Evolutionary conservation across 2,113 vertebrate genomes (phyloP).

Genomic region (Coturnix japonica): DNA sequence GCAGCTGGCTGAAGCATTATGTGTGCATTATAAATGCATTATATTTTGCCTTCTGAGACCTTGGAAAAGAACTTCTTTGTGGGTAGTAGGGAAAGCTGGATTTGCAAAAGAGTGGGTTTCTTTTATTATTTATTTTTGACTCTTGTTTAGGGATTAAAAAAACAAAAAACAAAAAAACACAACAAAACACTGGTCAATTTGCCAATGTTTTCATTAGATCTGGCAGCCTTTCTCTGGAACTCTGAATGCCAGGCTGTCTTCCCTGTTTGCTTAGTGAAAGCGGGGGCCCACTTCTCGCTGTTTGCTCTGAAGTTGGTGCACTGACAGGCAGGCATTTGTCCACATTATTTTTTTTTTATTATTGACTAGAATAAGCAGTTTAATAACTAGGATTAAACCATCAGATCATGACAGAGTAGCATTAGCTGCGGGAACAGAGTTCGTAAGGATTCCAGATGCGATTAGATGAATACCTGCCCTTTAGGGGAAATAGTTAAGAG

Average conservation of each 20-base stretch:
- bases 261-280: constrained; percentile 35
- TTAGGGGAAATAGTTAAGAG: constrained; percentile 35
- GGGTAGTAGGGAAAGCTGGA: background rate
- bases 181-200: background rate
- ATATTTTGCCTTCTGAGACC: constrained; percentile 36
- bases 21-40: constrained; percentile 9
- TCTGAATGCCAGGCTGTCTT: background rate
- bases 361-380: constrained; percentile 67
- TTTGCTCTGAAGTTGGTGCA: constrained; percentile 50
- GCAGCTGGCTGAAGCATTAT: constrained; percentile 30
- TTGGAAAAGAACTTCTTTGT: background rate
- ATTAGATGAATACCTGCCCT: constrained; percentile 64
- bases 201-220: constrained; percentile 48
- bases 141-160: background rate
- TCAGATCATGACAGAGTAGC: constrained; percentile 65
- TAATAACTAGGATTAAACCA: constrained; percentile 75
- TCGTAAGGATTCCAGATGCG: constrained; percentile 64
- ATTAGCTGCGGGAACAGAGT: constrained; percentile 55
- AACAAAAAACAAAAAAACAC: background rate
- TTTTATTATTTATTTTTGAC: background rate
- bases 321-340: constrained; percentile 49
- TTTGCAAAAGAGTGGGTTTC: background rate
- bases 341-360: constrained; percentile 43
- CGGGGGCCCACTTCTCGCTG: background rate
- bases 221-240: constrained; percentile 44